Base-by-base conservation (phyloP, 1,140 invertebrate genomes). In the Mylabris phalerata region DNA sequence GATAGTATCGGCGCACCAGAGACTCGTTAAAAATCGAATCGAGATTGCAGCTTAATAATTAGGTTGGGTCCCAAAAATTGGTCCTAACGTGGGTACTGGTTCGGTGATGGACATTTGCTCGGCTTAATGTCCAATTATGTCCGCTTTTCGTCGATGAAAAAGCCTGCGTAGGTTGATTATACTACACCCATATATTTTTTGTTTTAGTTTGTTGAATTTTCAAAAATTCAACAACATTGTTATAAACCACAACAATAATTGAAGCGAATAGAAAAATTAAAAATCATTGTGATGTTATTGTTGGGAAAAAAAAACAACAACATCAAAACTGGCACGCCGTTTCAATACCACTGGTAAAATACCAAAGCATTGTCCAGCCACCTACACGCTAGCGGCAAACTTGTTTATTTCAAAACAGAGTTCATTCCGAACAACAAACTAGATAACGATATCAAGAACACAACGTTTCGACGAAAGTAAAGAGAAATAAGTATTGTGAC, bases 321-420 rank as follows among this genome's bases (percentile, higher is more conserved):
- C 32, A 13, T 54, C 39, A 46, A n/a, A 45, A 10, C 45, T 45
- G 50, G 51, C 32, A 7, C 32, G 32, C 32, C 32, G 32, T 32
- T 32, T 32, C 1, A 32, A 7, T 40, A 42, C 51, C 42, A 45
- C 43, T 46, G 51, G 51, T 54, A 45, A 54, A 54, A 54, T 54
- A 54, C 51, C 51, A 54, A 54, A 54, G 25, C 51, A 54, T 54
- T 54, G 51, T 54, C 51, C 51, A 13, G 43, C 51, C 51, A 54
- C 51, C 51, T 54, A 54, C 51, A 54, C 51, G 51, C 51, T 26
- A 46, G 51, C 51, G 51, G 51, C 51, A 54, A 54, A 54, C 51
- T 54, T 54, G 51, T 54, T 54, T 54, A 54, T 54, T 54, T 54
- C 51, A 54, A 54, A 54, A 54, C 51, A 45, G 51, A 54, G 51